phyloP scores from a whole-genome alignment of 2,797 vertebrate species.

The Leucoraja ocellata region DNA sequence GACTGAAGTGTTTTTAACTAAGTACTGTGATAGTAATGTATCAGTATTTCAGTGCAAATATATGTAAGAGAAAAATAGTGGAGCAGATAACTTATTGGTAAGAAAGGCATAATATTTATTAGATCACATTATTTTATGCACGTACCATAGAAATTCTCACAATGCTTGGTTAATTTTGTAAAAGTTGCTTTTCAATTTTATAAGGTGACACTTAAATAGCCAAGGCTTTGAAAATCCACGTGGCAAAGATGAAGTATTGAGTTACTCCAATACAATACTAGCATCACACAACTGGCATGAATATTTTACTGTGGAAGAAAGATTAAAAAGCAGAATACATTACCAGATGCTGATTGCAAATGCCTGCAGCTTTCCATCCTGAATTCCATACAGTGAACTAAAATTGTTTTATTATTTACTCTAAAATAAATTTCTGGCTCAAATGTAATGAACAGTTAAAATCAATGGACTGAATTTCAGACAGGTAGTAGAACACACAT shows the following conservation, averaged over 20 bases:
- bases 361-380: not conserved
- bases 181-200: not conserved
- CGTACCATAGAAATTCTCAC: not conserved
- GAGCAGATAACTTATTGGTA: not conserved
- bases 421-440: not conserved
- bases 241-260: not conserved
- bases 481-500: no score
- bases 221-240: not conserved
- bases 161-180: not conserved
- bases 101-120: not conserved
- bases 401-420: not conserved
- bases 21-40: not conserved
- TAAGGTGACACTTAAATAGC: not conserved
- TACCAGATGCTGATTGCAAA: not conserved
- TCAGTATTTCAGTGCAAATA: not conserved
- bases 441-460: not conserved
- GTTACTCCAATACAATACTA: not conserved
- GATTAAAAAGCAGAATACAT: not conserved
- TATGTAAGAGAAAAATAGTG: not conserved
- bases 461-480: no score
- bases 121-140: not conserved
- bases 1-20: not conserved
- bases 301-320: not conserved
- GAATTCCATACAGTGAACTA: not conserved
- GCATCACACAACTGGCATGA: not conserved